Evolutionary conservation across 2,113 vertebrate species (phyloP), one percentile per base, ranked within the genome.

Genomic region (Puma concolor): DNA sequence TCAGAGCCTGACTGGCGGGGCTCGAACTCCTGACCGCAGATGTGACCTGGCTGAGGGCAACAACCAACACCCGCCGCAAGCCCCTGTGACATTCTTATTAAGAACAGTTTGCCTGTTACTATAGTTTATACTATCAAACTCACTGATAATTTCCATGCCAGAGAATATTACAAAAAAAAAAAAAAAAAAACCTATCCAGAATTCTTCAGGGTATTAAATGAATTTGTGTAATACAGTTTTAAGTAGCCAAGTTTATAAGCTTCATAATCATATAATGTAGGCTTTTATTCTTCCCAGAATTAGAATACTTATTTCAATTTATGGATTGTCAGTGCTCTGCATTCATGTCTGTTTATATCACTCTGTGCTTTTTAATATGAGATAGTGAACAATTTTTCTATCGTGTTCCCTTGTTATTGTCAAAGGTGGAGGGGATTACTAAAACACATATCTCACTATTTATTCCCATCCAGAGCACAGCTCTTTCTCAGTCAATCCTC

Each of bases 271-370:
- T 38, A 48, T 60, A 67, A 81, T 77, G 3, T 21, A 87, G 33
- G 11, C 76, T 36, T 41, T 31, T 66, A 25, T 74, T 50, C 52
- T 81, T 87, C n/a, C 23, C n/a, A 97, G 77, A 71, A 91, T 95
- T 97, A 60, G 90, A 93, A 94, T 6, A 88, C 19, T 80, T 90
- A 84, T 69, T 97, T 91, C 12, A 66, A 77, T 95, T 98, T 97
- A 31, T 85, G n/a, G 36, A 9, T 85, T 96, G 50, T 91, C 33
- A 95, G 95, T 92, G 77, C 50, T 92, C n/a, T 95, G 17, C 67
- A n/a, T 84, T 92, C 4, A 67, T 36, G 21, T 97, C 31, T 91
- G 74, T 82, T 93, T 92, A 84, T 80, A 17, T 64, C 83, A 57
- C 57, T 44, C 36, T 94, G 79, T 31, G n/a, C 29, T 97, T 74